These are phyloP conservation scores for Erythrocercus mccallii DNA, from an alignment of 2,113 vertebrate species.

Conservation along the genomic window DNA sequence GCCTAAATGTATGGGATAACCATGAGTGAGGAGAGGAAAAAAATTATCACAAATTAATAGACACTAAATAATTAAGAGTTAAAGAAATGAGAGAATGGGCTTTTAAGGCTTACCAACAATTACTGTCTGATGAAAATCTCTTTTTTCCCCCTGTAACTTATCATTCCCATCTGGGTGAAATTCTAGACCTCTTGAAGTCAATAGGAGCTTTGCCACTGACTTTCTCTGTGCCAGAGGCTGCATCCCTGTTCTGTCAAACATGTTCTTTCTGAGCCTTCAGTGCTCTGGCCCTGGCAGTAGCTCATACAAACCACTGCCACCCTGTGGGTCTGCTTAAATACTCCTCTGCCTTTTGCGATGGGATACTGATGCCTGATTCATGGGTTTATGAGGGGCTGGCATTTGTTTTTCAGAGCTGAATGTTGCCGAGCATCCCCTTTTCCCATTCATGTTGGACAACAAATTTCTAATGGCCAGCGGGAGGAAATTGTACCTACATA, in stretches of 20 bases:
- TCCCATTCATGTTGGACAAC: background rate
- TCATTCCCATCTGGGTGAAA: background rate
- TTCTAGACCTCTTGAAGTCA: background rate
- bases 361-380: background rate
- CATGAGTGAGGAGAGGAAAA: background rate
- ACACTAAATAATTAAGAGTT: background rate
- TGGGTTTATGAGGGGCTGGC: background rate
- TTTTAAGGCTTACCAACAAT: conserved; percentile 28
- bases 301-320: background rate
- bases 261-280: background rate
- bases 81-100: background rate
- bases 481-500: background rate
- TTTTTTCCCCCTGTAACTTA: background rate
- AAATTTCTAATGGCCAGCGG: background rate
- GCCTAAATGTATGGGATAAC: background rate
- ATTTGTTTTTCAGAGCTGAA: background rate
- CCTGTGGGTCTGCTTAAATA: background rate
- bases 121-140: conserved; percentile 11
- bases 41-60: conserved; percentile 54
- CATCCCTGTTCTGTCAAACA: background rate
- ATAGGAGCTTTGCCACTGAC: background rate
- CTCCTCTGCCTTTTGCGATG: background rate
- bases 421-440: background rate
- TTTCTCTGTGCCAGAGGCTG: background rate
- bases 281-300: background rate